Conservation (phyloP, 2,113 vertebrate species). For the Sialia sialis region DNA sequence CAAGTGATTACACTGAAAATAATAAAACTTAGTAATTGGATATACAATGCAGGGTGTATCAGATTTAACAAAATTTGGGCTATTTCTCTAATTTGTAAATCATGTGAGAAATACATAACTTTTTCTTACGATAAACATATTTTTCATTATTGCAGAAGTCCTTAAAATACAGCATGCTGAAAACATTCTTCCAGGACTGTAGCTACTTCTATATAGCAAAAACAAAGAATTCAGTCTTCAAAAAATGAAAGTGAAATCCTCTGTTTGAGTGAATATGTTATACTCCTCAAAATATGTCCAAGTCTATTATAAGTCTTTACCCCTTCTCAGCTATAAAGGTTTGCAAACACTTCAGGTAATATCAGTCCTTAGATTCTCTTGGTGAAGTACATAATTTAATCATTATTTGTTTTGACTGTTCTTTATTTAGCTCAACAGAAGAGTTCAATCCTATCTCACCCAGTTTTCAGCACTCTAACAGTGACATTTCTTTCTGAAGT, state of each 20-base stretch:
- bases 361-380: not conserved
- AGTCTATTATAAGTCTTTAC: not conserved
- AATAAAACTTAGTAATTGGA: conserved; percentile 8
- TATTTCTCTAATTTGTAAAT: conserved; percentile 39
- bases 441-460: not conserved
- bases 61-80: not conserved
- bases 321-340: not conserved
- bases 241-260: conserved; percentile 40
- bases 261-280: not conserved
- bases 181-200: conserved; percentile 22
- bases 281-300: not conserved
- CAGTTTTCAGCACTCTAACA: not conserved
- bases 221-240: conserved; percentile 9
- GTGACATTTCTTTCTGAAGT: not conserved
- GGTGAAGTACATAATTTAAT: not conserved
- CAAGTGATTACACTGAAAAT: not conserved
- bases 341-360: not conserved
- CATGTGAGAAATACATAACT: not conserved
- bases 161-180: conserved; percentile 18
- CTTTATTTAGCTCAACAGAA: not conserved
- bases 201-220: not conserved
- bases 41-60: not conserved
- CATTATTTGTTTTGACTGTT: not conserved
- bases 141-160: not conserved
- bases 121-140: conserved; percentile 2